Base-by-base conservation (phyloP, 2,113 vertebrate genomes). In the Lampris megalopsis region DNA sequence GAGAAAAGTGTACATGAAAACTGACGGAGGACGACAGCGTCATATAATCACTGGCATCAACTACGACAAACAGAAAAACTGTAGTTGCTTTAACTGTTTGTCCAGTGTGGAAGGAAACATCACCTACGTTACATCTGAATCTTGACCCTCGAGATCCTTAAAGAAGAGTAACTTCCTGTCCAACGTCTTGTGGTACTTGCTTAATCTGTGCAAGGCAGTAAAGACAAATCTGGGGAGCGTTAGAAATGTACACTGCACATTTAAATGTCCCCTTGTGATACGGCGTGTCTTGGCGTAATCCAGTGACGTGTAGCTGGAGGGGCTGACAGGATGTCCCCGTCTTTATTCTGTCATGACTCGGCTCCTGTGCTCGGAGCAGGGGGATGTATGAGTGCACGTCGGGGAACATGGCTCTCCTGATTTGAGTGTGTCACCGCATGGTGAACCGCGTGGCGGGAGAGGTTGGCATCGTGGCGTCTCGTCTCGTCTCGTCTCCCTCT, bases 401-500 rank as follows among this genome's bases (percentile, higher is more conserved):
- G 53, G 24, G 24, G 24, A 24, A 8, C 13, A 53, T 43, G n/a
- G 36, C n/a, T 59, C 43, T 45, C 37, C 11, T 48, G 38, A 4
- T 48, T 36, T 68, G 49, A 53, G 43, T 66, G 13, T 59, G 43
- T 24, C 24, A 24, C 24, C 24, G 24, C 24, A 24, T 0, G 24
- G 24, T 24, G 65, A 35, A 77, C 68, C 72, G 77, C 58, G 68
- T 68, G 75, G 69, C 82, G 77, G 53, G 62, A 73, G 50, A 49
- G 63, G 79, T 74, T 58, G 43, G 69, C 62, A 63, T 37, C 59
- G 76, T 8, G 59, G 60, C 62, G 63, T 47, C 68, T 68, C 66
- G 50, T 77, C 86, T 83, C 80, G 70, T 82, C 71, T 84, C 81
- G 50, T 77, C 86, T 83, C 80, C 70, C 80, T 69, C 83, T 79